These are phyloP conservation scores for Crocuta crocuta DNA, from an alignment of 2,113 vertebrate species.

Conservation along the genomic window DNA sequence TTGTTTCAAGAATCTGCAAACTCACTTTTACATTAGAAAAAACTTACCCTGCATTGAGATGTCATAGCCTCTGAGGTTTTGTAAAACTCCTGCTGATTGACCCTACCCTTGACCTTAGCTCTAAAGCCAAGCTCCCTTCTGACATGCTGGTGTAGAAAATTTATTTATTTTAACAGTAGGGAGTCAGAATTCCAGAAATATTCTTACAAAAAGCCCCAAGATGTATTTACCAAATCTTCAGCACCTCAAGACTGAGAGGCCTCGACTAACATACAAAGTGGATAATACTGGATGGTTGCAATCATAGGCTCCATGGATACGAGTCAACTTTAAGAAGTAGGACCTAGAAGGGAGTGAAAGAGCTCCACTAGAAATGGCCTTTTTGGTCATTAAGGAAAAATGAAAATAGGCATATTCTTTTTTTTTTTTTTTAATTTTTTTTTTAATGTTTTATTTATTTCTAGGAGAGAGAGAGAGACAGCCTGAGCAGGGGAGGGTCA, in stretches of 20 bases:
- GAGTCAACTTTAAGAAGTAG: background rate
- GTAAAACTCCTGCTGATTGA: slow-evolving; percentile 67
- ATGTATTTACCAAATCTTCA: slow-evolving; percentile 46
- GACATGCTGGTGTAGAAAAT: slow-evolving; percentile 60
- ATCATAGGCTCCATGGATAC: background rate
- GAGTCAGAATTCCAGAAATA: slow-evolving; percentile 67
- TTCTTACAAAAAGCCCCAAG: slow-evolving; percentile 23
- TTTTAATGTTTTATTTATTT: no score
- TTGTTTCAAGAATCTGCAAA: slow-evolving; percentile 61
- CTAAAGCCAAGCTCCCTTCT: slow-evolving; percentile 61
- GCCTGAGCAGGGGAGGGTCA: no score
- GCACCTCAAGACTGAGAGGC: background rate
- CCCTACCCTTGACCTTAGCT: slow-evolving; percentile 74
- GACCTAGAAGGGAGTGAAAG: background rate
- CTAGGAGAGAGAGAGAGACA: no score
- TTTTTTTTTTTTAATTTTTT: no score
- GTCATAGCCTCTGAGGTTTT: slow-evolving; percentile 55
- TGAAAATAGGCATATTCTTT: background rate
- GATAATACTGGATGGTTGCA: background rate
- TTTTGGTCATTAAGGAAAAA: background rate
- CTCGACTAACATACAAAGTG: background rate
- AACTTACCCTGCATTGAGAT: slow-evolving; percentile 26
- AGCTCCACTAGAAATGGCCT: background rate
- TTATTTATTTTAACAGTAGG: slow-evolving; percentile 78
- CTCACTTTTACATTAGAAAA: slow-evolving; percentile 74